These are phyloP conservation scores for Fregata magnificens DNA, from an alignment of 2,113 vertebrate species.

Conservation along the genomic window DNA sequence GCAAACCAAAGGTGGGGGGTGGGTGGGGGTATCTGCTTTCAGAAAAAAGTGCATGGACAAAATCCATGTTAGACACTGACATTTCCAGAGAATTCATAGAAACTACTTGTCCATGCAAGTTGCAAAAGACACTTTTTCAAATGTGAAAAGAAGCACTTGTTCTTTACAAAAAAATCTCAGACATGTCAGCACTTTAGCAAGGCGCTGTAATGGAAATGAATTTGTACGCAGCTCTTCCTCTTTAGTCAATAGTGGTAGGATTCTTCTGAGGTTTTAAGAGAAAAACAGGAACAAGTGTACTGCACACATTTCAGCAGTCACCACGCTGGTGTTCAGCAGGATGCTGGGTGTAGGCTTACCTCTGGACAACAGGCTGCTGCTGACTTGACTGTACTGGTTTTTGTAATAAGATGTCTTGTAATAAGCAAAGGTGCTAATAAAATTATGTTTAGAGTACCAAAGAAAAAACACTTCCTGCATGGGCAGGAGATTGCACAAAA, in stretches of 20 bases:
- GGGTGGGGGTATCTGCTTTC: background rate
- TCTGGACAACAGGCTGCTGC: slow-evolving; percentile 6
- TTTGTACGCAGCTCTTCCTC: slow-evolving; percentile 59
- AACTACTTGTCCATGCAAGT: slow-evolving; percentile 61
- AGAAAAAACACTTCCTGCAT: background rate
- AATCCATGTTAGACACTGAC: slow-evolving; percentile 71
- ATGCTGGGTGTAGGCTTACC: slow-evolving; percentile 11
- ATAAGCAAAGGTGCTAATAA: background rate
- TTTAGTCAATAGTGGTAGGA: background rate
- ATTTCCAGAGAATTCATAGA: slow-evolving; percentile 65
- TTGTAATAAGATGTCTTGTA: background rate
- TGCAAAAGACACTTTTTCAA: slow-evolving; percentile 73
- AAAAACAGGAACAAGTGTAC: background rate
- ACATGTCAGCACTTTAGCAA: slow-evolving; percentile 45
- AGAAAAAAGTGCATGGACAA: slow-evolving; percentile 62
- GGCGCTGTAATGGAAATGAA: slow-evolving; percentile 41
- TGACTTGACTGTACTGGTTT: background rate
- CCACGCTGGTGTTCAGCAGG: background rate
- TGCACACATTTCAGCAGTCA: background rate
- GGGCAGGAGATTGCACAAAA: background rate
- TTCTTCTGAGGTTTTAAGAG: slow-evolving; percentile 1
- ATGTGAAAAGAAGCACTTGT: slow-evolving; percentile 76
- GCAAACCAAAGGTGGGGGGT: slow-evolving; percentile 4
- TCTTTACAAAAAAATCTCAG: slow-evolving; percentile 55
- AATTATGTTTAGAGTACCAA: background rate